Conservation (phyloP, 2,797 vertebrate genomes). For the Spizella passerina region DNA sequence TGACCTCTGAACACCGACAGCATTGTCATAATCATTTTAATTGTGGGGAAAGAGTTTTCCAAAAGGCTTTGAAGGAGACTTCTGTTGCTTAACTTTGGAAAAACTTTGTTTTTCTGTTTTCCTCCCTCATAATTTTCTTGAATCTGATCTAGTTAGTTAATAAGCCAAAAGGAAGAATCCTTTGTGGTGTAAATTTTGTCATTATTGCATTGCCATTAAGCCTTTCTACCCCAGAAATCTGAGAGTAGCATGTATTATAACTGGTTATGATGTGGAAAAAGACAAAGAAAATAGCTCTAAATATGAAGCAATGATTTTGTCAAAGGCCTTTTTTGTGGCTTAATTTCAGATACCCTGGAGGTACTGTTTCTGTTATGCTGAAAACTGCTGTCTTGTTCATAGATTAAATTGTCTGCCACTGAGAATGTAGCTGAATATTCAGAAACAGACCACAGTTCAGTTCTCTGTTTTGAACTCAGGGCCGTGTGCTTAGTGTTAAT, state of each 20-base stretch:
- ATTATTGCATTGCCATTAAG: background rate
- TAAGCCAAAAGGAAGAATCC: background rate
- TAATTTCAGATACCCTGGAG: background rate
- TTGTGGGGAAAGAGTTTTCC: background rate
- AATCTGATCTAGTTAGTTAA: background rate
- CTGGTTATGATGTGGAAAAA: background rate
- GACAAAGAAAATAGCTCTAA: background rate
- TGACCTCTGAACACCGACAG: background rate
- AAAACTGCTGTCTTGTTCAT: background rate
- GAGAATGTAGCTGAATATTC: background rate
- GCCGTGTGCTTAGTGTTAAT: background rate
- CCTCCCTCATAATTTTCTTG: background rate
- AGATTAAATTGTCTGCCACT: background rate
- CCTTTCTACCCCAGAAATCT: background rate
- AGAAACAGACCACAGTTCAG: background rate
- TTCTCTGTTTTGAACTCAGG: background rate
- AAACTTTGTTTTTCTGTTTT: background rate
- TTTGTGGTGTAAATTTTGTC: background rate
- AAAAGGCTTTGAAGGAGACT: background rate
- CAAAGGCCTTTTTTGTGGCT: background rate
- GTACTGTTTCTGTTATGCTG: background rate
- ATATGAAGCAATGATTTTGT: background rate
- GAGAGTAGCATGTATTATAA: background rate
- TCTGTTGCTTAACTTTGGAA: background rate
- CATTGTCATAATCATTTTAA: background rate